Evolutionary conservation across 2,888 invertebrate species (phyloP).

Genomic region (Brassicogethes aeneus): DNA sequence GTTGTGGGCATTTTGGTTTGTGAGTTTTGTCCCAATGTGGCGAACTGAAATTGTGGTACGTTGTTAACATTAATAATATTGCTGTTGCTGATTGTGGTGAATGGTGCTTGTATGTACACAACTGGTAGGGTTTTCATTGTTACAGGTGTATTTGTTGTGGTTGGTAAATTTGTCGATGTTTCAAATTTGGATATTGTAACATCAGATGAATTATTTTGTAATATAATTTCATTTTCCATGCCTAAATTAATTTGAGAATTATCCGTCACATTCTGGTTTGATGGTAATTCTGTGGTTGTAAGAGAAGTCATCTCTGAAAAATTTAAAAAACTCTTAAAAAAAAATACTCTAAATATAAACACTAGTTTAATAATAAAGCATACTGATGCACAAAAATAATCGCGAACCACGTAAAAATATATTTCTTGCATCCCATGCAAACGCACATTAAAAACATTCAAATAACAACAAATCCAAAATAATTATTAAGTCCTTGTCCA

Average conservation of each 20-base stretch:
- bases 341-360: slow-evolving; percentile 13
- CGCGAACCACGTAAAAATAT: no score
- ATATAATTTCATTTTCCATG: slow-evolving; percentile 19
- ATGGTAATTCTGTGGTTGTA: slow-evolving; percentile 18
- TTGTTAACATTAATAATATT: slow-evolving; percentile 16
- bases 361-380: slow-evolving; percentile 4
- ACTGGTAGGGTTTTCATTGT: slow-evolving; percentile 42
- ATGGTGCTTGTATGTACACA: slow-evolving; percentile 51
- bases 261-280: slow-evolving; percentile 14
- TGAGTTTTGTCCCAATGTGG: slow-evolving; percentile 22
- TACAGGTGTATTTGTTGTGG: slow-evolving; percentile 17
- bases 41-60: slow-evolving; percentile 22
- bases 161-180: slow-evolving; percentile 13
- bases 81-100: slow-evolving; percentile 32
- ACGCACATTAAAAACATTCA: background rate
- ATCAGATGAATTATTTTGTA: slow-evolving; percentile 24
- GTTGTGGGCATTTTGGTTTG: slow-evolving; percentile 14
- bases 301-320: slow-evolving; percentile 31
- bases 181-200: slow-evolving; percentile 24
- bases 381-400: no score
- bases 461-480: slow-evolving; percentile 4
- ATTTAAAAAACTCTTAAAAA: slow-evolving; percentile 19
- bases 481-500: slow-evolving; percentile 18
- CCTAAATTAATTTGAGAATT: slow-evolving; percentile 18
- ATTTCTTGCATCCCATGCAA: no score